phyloP scores from a whole-genome alignment of 2,113 vertebrate species.

The Sapayoa aenigma region DNA sequence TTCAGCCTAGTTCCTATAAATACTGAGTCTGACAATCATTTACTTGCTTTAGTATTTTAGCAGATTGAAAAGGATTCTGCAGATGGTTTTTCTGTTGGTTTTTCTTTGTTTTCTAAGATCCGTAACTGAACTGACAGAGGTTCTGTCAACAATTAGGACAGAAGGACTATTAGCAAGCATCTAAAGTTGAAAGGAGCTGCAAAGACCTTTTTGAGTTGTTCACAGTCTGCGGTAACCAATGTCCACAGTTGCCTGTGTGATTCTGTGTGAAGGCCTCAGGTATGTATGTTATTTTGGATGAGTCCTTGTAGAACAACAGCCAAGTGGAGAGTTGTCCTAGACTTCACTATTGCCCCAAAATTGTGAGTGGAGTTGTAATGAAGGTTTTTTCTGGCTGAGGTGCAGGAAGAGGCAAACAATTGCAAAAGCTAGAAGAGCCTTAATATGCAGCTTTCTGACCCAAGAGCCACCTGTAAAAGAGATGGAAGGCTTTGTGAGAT shows the following conservation, averaged over 20 bases:
- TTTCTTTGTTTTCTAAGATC: not conserved
- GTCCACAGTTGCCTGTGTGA: not conserved
- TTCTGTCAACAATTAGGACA: not conserved
- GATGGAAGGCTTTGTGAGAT: not conserved
- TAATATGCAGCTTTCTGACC: not conserved
- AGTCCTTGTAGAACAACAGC: not conserved
- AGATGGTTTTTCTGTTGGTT: not conserved
- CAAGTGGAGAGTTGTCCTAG: not conserved
- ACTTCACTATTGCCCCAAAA: not conserved
- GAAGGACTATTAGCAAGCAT: not conserved
- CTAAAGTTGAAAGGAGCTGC: not conserved
- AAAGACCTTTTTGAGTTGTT: not conserved
- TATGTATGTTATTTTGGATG: not conserved
- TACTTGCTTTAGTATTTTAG: constrained; percentile 10
- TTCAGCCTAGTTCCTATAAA: constrained; percentile 3
- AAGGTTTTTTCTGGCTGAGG: not conserved
- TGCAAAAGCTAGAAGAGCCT: not conserved
- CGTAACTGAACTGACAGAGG: not conserved
- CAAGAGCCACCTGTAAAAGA: not conserved
- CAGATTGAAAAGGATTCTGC: not conserved
- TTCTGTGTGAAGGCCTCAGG: not conserved
- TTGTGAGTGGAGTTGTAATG: not conserved
- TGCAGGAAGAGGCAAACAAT: not conserved
- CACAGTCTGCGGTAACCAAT: not conserved
- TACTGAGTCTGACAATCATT: not conserved